phyloP scores from a whole-genome alignment of 2,797 vertebrate genomes.

The Gouania willdenowi region DNA sequence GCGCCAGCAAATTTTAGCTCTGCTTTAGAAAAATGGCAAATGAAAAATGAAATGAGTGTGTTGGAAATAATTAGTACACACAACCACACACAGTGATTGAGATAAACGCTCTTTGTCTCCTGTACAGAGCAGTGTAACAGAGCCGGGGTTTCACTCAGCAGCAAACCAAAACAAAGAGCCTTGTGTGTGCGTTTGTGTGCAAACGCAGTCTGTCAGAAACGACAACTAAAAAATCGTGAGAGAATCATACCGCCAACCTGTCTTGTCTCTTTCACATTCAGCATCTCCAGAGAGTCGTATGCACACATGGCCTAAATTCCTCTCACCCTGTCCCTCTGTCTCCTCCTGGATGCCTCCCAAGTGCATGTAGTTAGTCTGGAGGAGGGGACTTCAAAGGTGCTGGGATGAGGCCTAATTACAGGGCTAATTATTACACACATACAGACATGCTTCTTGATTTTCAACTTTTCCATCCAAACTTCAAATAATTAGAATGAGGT shows the following conservation, averaged over 20 bases:
- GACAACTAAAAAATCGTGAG: not conserved
- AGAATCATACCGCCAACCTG: not conserved
- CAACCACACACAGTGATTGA: no score
- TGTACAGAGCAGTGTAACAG: slow-evolving; percentile 56
- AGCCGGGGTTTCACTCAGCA: slow-evolving; percentile 57
- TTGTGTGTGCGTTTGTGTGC: slow-evolving; percentile 11
- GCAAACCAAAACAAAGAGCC: slow-evolving; percentile 62
- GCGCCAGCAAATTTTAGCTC: not conserved
- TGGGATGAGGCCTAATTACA: slow-evolving; percentile 48
- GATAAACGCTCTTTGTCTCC: slow-evolving; percentile 59
- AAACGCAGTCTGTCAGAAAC: slow-evolving; percentile 9
- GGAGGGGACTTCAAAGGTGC: slow-evolving; percentile 55
- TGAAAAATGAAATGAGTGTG: slow-evolving; percentile 20
- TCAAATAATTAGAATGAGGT: slow-evolving; percentile 6
- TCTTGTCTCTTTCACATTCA: slow-evolving; percentile 20
- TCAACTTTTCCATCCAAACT: not conserved
- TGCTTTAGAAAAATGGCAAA: slow-evolving; percentile 2
- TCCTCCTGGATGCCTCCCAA: slow-evolving; percentile 28
- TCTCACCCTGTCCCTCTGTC: slow-evolving; percentile 17
- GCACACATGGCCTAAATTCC: slow-evolving; percentile 44
- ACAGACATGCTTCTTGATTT: not conserved
- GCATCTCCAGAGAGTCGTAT: slow-evolving; percentile 21
- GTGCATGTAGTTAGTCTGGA: slow-evolving; percentile 37
- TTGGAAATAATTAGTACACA: slow-evolving; percentile 13
- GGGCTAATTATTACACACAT: slow-evolving; percentile 26